Conservation (phyloP, 2,797 vertebrate species). For the Gymnoscopelus braueri region DNA sequence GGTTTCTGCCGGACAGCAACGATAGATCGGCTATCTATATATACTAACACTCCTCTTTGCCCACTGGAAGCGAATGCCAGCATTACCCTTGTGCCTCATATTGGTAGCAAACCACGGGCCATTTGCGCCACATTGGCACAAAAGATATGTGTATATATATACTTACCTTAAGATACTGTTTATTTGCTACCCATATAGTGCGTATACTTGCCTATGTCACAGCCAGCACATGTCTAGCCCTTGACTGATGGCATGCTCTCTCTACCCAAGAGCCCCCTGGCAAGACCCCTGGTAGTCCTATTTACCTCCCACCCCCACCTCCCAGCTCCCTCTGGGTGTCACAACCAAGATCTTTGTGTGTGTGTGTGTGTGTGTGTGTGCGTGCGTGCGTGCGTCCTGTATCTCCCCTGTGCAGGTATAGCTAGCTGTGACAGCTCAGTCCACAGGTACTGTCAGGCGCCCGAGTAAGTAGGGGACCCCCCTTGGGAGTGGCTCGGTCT, state of each 20-base stretch:
- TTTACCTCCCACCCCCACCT: constrained; percentile 21
- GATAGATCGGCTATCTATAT: too few species aligned
- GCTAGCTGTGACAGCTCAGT: constrained; percentile 72
- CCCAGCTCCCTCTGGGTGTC: constrained; percentile 64
- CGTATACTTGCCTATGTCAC: constrained; percentile 47
- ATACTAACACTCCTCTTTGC: not conserved
- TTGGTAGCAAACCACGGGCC: constrained; percentile 16
- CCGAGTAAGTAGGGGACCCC: constrained; percentile 61
- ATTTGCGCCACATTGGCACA: not conserved
- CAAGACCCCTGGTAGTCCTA: constrained; percentile 57
- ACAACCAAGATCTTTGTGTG: constrained; percentile 21
- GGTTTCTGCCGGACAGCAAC: too few species aligned
- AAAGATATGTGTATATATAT: constrained; percentile 31
- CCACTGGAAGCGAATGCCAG: not conserved
- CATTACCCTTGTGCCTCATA: constrained; percentile 1
- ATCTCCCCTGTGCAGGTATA: constrained; percentile 73
- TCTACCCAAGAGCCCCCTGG: constrained; percentile 51
- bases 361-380: constrained; percentile 10
- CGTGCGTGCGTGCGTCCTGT: constrained; percentile 49
- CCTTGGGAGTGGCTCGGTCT: constrained; percentile 55
- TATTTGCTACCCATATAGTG: constrained; percentile 33
- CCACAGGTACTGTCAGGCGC: constrained; percentile 75
- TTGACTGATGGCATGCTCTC: constrained; percentile 68
- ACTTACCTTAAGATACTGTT: constrained; percentile 39
- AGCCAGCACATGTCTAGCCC: constrained; percentile 47